Percentiles rank a stretch among this genome's conserved stretches.
Conservation (phyloP, 2,113 vertebrate genomes). For the Paradoxurus hermaphroditus region DNA sequence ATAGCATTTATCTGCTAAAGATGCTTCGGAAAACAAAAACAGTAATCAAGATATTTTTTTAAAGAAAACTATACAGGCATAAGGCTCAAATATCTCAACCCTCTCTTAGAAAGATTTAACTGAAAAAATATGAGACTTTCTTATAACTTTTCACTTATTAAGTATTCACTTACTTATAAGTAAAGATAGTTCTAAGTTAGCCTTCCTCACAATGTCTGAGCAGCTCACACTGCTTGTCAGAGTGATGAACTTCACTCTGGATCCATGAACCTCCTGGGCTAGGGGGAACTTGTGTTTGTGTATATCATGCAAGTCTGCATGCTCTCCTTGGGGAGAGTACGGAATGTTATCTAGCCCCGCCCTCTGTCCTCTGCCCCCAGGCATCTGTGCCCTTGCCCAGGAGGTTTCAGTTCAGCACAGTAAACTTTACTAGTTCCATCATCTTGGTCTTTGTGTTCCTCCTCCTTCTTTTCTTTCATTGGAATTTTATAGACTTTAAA, state of each 20-base stretch:
- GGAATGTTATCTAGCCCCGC: not conserved
- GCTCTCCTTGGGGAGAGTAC: not conserved
- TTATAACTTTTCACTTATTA: not conserved
- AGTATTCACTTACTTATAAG: no score
- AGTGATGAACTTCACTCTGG: not conserved
- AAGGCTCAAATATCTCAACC: not conserved
- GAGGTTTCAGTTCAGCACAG: not conserved
- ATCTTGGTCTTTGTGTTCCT: not conserved
- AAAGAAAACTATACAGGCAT: not conserved
- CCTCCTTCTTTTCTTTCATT: not conserved
- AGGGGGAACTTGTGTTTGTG: not conserved
- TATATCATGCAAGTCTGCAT: not conserved
- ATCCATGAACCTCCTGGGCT: no score
- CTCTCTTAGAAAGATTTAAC: not conserved
- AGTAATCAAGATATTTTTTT: not conserved
- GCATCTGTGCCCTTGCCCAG: not conserved
- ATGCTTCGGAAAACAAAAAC: constrained; percentile 48
- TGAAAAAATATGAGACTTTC: not conserved
- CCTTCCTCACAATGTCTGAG: not conserved
- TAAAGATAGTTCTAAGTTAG: not conserved
- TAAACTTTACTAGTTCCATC: not conserved
- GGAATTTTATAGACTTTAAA: not conserved
- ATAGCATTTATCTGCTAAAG: constrained; percentile 17
- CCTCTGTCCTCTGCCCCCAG: not conserved
- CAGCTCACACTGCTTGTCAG: not conserved